Base-by-base conservation (phyloP, 1,140 invertebrate species). In the Rhynchophorus ferrugineus region DNA sequence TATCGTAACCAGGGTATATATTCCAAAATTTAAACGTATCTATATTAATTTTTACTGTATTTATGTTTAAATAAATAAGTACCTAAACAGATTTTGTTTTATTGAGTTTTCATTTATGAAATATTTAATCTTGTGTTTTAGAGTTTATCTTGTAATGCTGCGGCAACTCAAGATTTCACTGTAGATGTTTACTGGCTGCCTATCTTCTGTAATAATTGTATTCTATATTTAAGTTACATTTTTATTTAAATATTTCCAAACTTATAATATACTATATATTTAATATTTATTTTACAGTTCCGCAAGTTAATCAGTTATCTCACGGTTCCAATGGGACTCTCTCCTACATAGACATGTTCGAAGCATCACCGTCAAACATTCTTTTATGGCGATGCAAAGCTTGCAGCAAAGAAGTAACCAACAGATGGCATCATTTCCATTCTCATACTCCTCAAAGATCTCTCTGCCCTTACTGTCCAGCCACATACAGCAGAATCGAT, bases 371-470 rank as follows among this genome's bases (percentile, higher is more conserved):
- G 44, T 79, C 79, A 57, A 80, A 77, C 55, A 75, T 80, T 20
- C 75, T 82, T 44, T 74, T 84, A 62, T 87, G 83, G 83, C 78
- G 78, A 66, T 91, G 87, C 72, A 82, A 83, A 58, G 78, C 81
- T 14, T 91, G 87, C 71, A 81, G 82, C 63, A 91, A 90, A 75
- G 81, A 87, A 73, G 87, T 89, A 47, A 84, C 85, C 66, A 89
- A 89, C 71, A 75, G 85, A 63, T 89, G 87, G 85, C 87, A 91
- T 71, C 87, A 90, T 73, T 86, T 80, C 73, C 85, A 89, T 71
- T 86, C 84, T 56, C 87, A 89, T 69, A 85, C 82, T 34, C 78
- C 82, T 41, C 80, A 85, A 70, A 76, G 86, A 57, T 87, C 83
- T 54, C 78, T 79, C 60, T 90, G 87, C 69, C 86, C 85, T 24